A percentile compares a stretch with the other conserved stretches of the same genome.
Evolutionary conservation across 2,113 vertebrate genomes (phyloP).

Genomic region (Vulpes ferrilata): DNA sequence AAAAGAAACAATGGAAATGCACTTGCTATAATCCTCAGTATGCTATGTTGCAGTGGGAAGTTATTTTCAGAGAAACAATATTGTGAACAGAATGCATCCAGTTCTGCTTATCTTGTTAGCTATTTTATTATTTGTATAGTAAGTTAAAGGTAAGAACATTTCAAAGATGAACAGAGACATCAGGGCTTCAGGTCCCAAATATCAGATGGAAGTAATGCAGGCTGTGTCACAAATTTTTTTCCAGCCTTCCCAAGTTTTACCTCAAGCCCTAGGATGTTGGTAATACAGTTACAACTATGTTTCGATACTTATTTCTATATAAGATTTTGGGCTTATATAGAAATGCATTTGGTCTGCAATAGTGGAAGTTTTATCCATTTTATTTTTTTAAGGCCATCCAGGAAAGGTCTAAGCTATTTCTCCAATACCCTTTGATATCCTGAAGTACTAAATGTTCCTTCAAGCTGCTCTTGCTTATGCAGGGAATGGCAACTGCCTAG

Average conservation of each 20-base stretch:
- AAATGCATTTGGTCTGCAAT: neutral
- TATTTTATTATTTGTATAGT: neutral
- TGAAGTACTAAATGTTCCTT: neutral
- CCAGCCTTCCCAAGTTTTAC: neutral
- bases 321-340: neutral
- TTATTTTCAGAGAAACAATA: constrained; percentile 1
- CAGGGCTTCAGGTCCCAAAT: neutral
- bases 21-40: neutral
- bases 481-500: neutral
- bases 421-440: neutral
- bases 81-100: neutral
- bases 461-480: neutral
- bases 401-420: constrained; percentile 17
- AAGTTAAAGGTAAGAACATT: constrained; percentile 34
- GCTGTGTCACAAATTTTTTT: neutral
- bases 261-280: neutral
- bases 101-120: neutral
- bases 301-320: constrained; percentile 26
- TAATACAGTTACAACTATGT: neutral
- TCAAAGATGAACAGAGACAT: constrained; percentile 20
- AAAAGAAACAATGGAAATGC: neutral
- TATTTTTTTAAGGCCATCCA: neutral
- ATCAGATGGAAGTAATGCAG: neutral
- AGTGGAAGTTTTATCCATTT: neutral
- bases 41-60: neutral